These are phyloP conservation scores for Mythimna vitellina DNA, from an alignment of 2,888 invertebrate genomes.

Conservation along the genomic window DNA sequence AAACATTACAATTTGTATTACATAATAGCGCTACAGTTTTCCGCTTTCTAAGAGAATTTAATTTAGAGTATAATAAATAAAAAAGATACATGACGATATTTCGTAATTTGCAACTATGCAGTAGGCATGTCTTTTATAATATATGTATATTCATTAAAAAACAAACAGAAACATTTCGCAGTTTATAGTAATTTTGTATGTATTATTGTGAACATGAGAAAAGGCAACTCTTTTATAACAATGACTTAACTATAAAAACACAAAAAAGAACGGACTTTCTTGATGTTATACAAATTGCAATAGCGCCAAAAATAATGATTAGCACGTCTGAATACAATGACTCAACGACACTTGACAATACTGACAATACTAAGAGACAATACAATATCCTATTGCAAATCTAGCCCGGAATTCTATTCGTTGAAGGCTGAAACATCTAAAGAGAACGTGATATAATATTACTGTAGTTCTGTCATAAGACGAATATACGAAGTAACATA, in stretches of 20 bases:
- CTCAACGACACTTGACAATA: slow-evolving; percentile 18
- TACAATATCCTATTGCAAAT: slow-evolving; percentile 34
- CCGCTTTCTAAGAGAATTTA: slow-evolving; percentile 62
- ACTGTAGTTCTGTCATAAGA: background rate
- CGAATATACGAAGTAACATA: background rate
- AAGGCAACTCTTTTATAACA: background rate
- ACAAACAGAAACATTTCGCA: background rate
- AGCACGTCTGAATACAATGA: slow-evolving; percentile 16
- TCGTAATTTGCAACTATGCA: slow-evolving; percentile 9
- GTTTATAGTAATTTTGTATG: background rate
- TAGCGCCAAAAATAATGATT: slow-evolving; percentile 21
- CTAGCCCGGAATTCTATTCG: slow-evolving; percentile 22
- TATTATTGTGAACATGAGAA: background rate
- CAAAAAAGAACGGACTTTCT: background rate
- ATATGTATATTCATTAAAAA: slow-evolving; percentile 15
- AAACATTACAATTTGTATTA: slow-evolving; percentile 51
- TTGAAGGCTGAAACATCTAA: slow-evolving; percentile 17
- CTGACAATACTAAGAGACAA: slow-evolving; percentile 24
- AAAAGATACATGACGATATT: slow-evolving; percentile 23
- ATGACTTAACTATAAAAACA: background rate
- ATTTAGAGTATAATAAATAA: slow-evolving; percentile 29
- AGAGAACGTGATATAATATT: slow-evolving; percentile 10
- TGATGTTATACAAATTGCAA: background rate
- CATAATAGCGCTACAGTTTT: slow-evolving; percentile 52
- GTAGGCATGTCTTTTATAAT: background rate